These are phyloP conservation scores for Pseudomugil gertrudae DNA, from an alignment of 2,797 vertebrate species.

Conservation along the genomic window DNA sequence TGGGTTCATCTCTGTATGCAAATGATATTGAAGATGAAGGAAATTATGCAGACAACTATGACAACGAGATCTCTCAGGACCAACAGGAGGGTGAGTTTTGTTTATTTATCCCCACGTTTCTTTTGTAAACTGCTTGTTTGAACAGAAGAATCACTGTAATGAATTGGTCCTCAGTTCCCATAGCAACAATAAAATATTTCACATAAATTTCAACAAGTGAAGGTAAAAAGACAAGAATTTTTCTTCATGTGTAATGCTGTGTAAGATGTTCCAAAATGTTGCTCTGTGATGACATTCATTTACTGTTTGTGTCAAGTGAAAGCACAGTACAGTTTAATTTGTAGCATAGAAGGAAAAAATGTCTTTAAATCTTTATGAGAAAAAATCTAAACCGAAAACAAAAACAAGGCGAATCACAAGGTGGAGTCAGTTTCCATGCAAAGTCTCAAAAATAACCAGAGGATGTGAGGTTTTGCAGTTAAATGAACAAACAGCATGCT, in stretches of 20 bases:
- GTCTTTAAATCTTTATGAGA: too few relatives aligned
- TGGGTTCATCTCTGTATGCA: conserved; percentile 27
- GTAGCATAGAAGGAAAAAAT: background rate
- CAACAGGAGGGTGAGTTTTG: conserved; percentile 64
- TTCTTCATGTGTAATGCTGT: too few relatives aligned
- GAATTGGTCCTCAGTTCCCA: conserved; percentile 3
- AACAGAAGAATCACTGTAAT: conserved; percentile 20
- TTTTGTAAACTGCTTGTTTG: conserved; percentile 25
- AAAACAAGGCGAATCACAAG: background rate
- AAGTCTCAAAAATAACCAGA: too few relatives aligned
- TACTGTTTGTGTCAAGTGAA: background rate
- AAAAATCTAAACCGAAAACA: background rate
- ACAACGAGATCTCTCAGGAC: conserved; percentile 65
- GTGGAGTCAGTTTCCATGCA: background rate
- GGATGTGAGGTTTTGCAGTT: too few relatives aligned
- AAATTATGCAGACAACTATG: conserved; percentile 54
- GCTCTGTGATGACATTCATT: background rate
- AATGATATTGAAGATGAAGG: conserved; percentile 47
- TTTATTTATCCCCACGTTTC: conserved; percentile 20
- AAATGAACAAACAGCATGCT: background rate
- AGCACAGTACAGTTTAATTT: background rate
- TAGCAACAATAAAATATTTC: background rate
- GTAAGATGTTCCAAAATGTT: too few relatives aligned
- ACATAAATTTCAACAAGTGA: too few relatives aligned
- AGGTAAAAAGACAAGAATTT: too few relatives aligned